phyloP scores from a whole-genome alignment of 2,113 vertebrate species.

The Calonectris borealis region DNA sequence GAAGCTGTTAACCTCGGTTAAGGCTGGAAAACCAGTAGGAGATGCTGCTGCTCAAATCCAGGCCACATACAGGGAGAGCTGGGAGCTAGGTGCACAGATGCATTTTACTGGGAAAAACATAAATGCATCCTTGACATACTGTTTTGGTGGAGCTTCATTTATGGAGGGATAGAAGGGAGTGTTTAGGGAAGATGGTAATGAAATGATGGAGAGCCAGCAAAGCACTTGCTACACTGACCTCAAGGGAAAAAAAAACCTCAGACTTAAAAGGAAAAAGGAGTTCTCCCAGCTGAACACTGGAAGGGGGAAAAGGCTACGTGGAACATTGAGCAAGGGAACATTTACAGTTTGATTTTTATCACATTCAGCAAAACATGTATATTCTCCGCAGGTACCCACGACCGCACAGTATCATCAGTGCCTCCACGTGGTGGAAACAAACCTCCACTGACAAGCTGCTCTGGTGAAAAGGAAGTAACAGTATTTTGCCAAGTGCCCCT shows the following conservation, averaged over 20 bases:
- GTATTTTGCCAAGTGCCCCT: neutral
- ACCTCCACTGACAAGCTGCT: neutral
- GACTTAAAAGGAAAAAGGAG: neutral
- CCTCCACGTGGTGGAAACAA: neutral
- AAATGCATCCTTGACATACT: neutral
- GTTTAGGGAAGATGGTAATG: neutral
- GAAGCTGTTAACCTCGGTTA: neutral
- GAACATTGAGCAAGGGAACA: neutral
- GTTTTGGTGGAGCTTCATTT: neutral
- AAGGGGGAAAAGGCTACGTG: neutral
- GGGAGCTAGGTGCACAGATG: neutral
- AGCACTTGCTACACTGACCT: neutral
- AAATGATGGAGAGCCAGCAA: neutral
- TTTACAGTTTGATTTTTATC: neutral
- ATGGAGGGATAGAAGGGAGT: neutral
- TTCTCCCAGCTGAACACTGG: neutral
- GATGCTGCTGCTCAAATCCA: neutral
- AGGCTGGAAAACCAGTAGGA: neutral
- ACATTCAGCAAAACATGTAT: neutral
- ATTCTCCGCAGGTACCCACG: fast-evolving
- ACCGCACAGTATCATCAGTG: neutral
- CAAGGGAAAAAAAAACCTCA: neutral
- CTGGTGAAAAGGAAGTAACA: neutral
- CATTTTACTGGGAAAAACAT: neutral
- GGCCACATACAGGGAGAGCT: neutral